Percentiles rank a stretch among this genome's conserved stretches.
phyloP scores from a whole-genome alignment of 2,888 invertebrate genomes.

The Cynaeus angustus region DNA sequence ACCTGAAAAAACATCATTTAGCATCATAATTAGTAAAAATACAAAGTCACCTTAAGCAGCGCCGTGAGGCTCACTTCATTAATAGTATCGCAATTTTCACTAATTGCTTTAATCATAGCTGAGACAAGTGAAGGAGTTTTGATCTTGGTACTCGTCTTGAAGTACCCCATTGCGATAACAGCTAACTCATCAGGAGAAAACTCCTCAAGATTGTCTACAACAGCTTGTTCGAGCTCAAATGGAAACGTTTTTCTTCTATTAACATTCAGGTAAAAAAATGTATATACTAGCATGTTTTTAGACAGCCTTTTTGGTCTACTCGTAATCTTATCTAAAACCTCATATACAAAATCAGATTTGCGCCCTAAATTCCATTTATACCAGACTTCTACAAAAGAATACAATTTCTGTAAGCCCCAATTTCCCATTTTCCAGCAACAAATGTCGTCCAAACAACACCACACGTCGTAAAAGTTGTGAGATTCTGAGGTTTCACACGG shows the following conservation, averaged over 20 bases:
- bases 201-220: constrained; percentile 73
- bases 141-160: constrained; percentile 82
- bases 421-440: constrained; percentile 72
- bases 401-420: constrained; percentile 74
- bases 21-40: too few relatives aligned
- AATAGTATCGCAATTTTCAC: constrained; percentile 73
- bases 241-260: constrained; percentile 75
- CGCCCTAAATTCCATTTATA: constrained; percentile 74
- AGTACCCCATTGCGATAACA: constrained; percentile 84
- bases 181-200: constrained; percentile 81
- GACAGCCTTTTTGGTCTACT: constrained; percentile 76
- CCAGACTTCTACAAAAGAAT: constrained; percentile 79
- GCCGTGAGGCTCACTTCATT: constrained; percentile 80
- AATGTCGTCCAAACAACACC: constrained; percentile 80
- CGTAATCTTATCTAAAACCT: constrained; percentile 74
- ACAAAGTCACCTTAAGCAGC: constrained; percentile 74
- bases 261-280: constrained; percentile 80
- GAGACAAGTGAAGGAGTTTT: constrained; percentile 72
- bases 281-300: constrained; percentile 78
- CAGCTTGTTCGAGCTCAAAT: constrained; percentile 78
- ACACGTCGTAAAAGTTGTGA: constrained; percentile 78
- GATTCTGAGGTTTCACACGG: constrained; percentile 72
- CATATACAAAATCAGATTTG: constrained; percentile 75
- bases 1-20: constrained; percentile 58
- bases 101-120: constrained; percentile 70